Conservation (phyloP, 2,113 vertebrate species). For the Morone saxatilis region DNA sequence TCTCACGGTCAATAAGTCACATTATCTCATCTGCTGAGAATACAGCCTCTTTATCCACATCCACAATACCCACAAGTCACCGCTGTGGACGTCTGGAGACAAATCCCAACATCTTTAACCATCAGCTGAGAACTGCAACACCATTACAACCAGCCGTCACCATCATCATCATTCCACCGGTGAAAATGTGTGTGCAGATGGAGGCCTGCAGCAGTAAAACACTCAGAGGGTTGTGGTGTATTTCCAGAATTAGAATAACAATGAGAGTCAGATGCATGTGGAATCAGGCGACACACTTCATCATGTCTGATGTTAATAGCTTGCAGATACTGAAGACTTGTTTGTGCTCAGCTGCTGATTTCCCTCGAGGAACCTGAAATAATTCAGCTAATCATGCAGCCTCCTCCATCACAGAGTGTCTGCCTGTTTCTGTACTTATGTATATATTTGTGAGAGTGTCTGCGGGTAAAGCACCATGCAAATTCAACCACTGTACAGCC, state of each 20-base stretch:
- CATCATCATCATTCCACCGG: neutral
- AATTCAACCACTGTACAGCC: neutral
- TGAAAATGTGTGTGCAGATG: neutral
- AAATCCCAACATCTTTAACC: conserved; percentile 6
- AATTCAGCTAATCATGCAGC: conserved; percentile 52
- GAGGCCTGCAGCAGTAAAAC: conserved; percentile 8
- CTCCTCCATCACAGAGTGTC: neutral
- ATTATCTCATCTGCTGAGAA: conserved; percentile 34
- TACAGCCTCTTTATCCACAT: conserved; percentile 5
- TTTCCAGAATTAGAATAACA: conserved; percentile 8
- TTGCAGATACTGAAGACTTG: conserved; percentile 25
- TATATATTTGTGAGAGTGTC: conserved; percentile 10
- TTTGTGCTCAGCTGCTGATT: conserved; percentile 49
- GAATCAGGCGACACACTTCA: conserved; percentile 20
- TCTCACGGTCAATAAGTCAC: conserved; percentile 43
- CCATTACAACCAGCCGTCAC: neutral
- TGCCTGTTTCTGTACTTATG: neutral
- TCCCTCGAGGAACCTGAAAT: conserved; percentile 39
- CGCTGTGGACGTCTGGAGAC: neutral
- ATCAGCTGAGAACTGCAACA: neutral
- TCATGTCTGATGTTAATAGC: conserved; percentile 36
- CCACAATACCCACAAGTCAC: neutral
- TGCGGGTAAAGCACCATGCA: neutral
- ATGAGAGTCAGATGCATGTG: neutral
- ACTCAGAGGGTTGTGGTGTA: neutral